A percentile compares a stretch with the other conserved stretches of the same genome.
Conservation (phyloP, 2,797 vertebrate species). For the Lutjanus argentimaculatus region DNA sequence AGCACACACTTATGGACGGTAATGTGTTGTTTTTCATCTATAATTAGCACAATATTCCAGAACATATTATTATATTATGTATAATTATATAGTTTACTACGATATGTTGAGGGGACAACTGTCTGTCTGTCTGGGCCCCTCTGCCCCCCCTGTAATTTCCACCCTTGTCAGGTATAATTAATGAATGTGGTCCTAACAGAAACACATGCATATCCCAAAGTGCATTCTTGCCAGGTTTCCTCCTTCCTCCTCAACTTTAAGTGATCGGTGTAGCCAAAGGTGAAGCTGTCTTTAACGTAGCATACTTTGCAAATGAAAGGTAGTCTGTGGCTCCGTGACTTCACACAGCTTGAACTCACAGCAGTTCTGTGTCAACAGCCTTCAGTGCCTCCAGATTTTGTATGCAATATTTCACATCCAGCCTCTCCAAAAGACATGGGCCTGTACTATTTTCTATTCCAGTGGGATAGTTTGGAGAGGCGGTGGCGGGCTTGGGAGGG, state of each 20-base stretch:
- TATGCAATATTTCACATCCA: conserved; percentile 81
- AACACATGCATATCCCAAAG: conserved; percentile 13
- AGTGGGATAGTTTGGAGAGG: conserved; percentile 75
- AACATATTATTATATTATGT: no score
- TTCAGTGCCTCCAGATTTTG: conserved; percentile 76
- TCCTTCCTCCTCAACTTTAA: conserved; percentile 37
- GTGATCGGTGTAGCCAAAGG: conserved; percentile 83
- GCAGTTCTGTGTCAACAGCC: conserved; percentile 83
- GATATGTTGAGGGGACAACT: no score
- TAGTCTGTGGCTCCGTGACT: conserved; percentile 70
- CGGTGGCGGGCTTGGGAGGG: conserved; percentile 65
- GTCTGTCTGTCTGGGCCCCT: no score
- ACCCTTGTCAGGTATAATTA: no score
- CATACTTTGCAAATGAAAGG: conserved; percentile 83
- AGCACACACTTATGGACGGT: no score
- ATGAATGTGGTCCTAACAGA: not conserved
- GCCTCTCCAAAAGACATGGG: conserved; percentile 74
- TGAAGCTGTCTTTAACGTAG: conserved; percentile 84
- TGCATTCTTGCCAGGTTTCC: conserved; percentile 1
- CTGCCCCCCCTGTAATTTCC: no score
- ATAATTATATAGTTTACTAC: no score
- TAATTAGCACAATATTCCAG: no score
- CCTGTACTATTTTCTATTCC: conserved; percentile 81
- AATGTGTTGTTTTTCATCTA: no score
- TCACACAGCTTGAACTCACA: conserved; percentile 80